Conservation (phyloP, 2,888 invertebrate genomes). For the Mythimna loreyi region DNA sequence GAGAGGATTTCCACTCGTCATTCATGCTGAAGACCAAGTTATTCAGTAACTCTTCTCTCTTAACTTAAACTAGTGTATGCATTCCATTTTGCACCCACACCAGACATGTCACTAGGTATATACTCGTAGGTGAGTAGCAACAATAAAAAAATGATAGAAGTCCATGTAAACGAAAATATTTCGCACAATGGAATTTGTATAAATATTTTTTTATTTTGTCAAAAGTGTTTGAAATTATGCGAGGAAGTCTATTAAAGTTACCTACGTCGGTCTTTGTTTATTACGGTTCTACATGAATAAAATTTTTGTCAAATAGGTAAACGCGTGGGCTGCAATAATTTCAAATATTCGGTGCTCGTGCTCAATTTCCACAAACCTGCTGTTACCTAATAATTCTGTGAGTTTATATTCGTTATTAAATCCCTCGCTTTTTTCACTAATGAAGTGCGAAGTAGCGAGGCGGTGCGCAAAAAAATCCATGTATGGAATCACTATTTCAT, state of each 20-base stretch:
- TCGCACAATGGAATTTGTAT: constrained; percentile 4
- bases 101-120: too few relatives aligned
- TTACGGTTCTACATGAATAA: constrained; percentile 15
- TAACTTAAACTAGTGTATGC: too few relatives aligned
- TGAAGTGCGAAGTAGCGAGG: too few relatives aligned
- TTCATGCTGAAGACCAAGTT: too few relatives aligned
- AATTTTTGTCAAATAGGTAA: constrained; percentile 8
- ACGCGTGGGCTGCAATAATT: constrained; percentile 11
- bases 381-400: background rate
- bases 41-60: too few relatives aligned
- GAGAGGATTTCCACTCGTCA: too few relatives aligned
- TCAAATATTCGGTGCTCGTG: constrained; percentile 4
- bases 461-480: too few relatives aligned
- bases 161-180: background rate
- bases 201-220: too few relatives aligned
- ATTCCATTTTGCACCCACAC: background rate
- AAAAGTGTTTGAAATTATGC: background rate
- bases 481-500: too few relatives aligned
- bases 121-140: background rate
- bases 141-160: background rate
- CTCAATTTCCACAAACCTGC: background rate
- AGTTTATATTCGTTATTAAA: background rate
- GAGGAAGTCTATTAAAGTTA: constrained; percentile 5
- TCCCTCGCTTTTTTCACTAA: too few relatives aligned
- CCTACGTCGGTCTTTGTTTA: constrained; percentile 18